Evolutionary conservation across 2,888 invertebrate species (phyloP).

Genomic region (Ormyrus nitidulus): DNA sequence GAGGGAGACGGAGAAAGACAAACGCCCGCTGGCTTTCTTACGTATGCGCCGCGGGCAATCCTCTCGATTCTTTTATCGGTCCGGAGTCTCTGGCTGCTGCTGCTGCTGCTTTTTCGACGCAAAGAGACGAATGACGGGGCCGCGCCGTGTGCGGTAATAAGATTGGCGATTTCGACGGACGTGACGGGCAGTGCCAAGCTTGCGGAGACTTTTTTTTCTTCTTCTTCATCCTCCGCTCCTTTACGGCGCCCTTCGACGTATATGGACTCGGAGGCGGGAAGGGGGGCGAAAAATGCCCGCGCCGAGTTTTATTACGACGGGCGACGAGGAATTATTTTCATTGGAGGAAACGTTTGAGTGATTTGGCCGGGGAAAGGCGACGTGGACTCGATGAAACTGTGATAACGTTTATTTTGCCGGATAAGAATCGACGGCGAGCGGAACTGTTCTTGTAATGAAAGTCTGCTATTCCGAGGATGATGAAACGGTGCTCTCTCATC

Average conservation of each 20-base stretch:
- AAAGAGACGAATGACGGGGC: slow-evolving; percentile 23
- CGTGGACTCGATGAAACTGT: neutral
- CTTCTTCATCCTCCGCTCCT: too few relatives aligned
- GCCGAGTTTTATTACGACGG: slow-evolving; percentile 11
- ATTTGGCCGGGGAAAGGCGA: neutral
- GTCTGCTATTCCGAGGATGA: neutral
- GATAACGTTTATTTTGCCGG: slow-evolving; percentile 14
- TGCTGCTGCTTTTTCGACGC: neutral
- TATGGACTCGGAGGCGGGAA: neutral
- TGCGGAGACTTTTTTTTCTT: neutral
- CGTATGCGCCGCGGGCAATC: slow-evolving; percentile 48
- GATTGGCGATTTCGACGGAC: slow-evolving; percentile 46
- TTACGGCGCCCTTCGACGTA: neutral
- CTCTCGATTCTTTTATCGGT: slow-evolving; percentile 54
- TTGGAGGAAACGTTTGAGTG: slow-evolving; percentile 8
- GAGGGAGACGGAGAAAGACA: slow-evolving; percentile 23
- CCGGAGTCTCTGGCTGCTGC: neutral
- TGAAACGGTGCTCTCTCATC: neutral
- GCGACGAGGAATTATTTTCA: slow-evolving; percentile 27
- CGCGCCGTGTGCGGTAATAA: slow-evolving; percentile 44
- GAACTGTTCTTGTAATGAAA: neutral
- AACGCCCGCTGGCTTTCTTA: slow-evolving; percentile 18
- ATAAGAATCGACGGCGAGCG: neutral
- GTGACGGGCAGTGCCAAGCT: slow-evolving; percentile 33
- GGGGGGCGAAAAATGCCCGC: slow-evolving; percentile 1